Conservation (phyloP, 2,888 invertebrate genomes). For the Erebia epiphron region DNA sequence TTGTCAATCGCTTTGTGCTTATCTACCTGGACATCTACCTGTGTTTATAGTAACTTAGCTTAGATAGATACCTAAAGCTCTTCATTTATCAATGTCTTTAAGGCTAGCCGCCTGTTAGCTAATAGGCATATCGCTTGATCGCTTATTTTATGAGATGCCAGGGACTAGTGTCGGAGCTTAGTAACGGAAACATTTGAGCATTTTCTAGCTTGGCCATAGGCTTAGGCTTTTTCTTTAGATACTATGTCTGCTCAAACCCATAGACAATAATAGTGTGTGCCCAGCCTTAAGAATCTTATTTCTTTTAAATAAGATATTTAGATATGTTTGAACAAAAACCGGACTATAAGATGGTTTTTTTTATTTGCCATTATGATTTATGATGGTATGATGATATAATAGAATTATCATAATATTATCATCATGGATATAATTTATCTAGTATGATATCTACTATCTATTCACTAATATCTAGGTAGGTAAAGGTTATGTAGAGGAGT, state of each 20-base stretch:
- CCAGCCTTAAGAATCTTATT: too few species aligned
- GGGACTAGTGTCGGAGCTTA: too few species aligned
- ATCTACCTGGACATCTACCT: neutral
- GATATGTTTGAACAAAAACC: neutral
- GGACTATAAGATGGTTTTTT: neutral
- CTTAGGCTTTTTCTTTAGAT: neutral
- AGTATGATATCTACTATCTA: neutral
- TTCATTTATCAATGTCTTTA: neutral
- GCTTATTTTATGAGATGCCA: neutral
- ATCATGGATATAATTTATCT: neutral
- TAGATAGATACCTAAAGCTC: slow-evolving; percentile 1
- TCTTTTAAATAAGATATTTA: too few species aligned
- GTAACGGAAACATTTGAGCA: too few species aligned
- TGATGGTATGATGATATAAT: too few species aligned
- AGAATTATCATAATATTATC: neutral
- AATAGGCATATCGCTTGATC: neutral
- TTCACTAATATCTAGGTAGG: neutral
- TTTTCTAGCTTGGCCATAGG: too few species aligned
- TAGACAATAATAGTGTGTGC: too few species aligned
- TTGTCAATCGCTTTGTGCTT: slow-evolving; percentile 23
- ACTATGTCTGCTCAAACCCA: neutral
- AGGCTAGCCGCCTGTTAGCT: neutral
- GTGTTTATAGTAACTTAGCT: neutral
- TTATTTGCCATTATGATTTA: neutral
- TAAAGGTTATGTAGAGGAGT: slow-evolving; percentile 22